Percentiles rank a stretch among this genome's conserved stretches.
Evolutionary conservation across 2,113 vertebrate genomes (phyloP).

Genomic region (Hypanus sabinus): DNA sequence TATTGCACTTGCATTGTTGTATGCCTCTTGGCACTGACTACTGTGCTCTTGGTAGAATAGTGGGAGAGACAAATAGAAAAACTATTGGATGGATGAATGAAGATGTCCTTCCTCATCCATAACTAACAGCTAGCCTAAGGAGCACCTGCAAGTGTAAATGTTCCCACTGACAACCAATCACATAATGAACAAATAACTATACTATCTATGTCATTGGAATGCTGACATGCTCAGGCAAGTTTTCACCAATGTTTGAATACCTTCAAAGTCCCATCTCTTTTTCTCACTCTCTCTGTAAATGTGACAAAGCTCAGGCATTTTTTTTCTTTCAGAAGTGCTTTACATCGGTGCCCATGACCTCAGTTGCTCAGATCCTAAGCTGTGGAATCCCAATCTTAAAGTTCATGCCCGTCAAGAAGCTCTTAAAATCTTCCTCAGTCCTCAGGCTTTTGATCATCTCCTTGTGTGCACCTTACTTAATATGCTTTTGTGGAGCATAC

Average conservation of each 20-base stretch:
- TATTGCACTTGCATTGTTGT: background rate
- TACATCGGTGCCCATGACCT: too few species aligned
- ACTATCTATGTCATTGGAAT: background rate
- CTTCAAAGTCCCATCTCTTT: background rate
- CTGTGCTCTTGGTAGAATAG: background rate
- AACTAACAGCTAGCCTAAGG: background rate
- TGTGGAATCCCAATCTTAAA: background rate
- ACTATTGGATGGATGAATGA: background rate
- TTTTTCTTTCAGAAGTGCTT: too few species aligned
- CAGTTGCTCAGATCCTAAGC: background rate
- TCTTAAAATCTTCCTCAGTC: background rate
- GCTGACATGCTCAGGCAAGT: background rate
- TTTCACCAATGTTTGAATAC: background rate
- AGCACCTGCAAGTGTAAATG: background rate
- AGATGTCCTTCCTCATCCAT: background rate
- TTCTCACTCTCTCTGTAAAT: background rate
- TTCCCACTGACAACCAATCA: background rate
- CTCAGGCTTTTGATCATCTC: background rate
- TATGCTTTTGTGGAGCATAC: background rate
- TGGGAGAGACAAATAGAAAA: background rate
- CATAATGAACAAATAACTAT: background rate
- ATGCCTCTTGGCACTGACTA: background rate
- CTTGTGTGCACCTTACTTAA: too few species aligned
- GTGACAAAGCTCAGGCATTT: too few species aligned
- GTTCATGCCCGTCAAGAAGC: background rate